Base-by-base conservation (phyloP, 2,113 vertebrate species). In the Chaenocephalus aceratus region DNA sequence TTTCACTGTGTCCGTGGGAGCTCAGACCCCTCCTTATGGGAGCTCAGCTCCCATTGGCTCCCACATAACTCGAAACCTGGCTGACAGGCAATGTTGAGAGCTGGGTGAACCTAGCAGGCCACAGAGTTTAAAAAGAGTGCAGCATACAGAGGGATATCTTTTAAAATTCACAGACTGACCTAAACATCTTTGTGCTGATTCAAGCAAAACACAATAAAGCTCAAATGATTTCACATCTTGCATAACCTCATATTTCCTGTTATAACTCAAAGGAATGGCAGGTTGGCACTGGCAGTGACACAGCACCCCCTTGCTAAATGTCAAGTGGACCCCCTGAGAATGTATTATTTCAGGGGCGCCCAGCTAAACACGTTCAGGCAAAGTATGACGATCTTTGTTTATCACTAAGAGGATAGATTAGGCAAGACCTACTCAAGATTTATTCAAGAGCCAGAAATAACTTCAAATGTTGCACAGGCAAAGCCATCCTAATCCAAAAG, bases 331-430 rank as follows among this genome's bases (percentile, higher is more conserved):
- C 26, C 52, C 41, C 58, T 41, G 18, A 13, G 45, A n/a, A 36
- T 51, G 73, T 60, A 61, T 67, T 34, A 18, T 76, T 86, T 72
- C 51, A 82, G 48, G 51, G 54, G 18, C 36, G 21, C 23, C 45
- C 13, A 18, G 52, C 72, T 26, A n/a, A 68, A 74, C 63, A 49
- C 49, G 1, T 48, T 59, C 60, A 87, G 70, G 18, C 46, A 60
- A 68, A 60, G 30, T 70, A 46, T 46, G 67, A n/a, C 10, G 1
- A 18, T 12, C 41, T 71, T 60, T 77, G 72, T 86, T 79, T 74
- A 63, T 41, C 63, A 65, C 41, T 68, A 79, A 71, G 59, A 79
- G 66, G 61, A 80, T 53, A 75, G 44, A 85, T 68, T 64, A 15
- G 53, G 45, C 23, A 67, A 65, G 30, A 72, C n/a, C 44, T 23